phyloP scores from a whole-genome alignment of 2,113 vertebrate species.

The Hippopotamus amphibius region DNA sequence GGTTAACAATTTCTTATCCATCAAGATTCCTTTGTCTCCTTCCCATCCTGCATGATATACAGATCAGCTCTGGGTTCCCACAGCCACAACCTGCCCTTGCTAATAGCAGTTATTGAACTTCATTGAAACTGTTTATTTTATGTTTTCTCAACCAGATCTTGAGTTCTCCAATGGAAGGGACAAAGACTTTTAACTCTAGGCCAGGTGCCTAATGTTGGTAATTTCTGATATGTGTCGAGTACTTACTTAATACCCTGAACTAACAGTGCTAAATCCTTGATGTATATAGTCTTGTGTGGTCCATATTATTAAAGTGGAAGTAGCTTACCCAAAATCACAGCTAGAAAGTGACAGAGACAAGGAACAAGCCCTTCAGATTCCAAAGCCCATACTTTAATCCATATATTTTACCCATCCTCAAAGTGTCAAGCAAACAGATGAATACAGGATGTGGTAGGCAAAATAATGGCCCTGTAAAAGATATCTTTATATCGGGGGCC shows the following conservation, averaged over 20 bases:
- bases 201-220: neutral
- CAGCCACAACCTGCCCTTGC: neutral
- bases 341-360: neutral
- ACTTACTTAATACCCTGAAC: neutral
- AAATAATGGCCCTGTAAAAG: neutral
- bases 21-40: neutral
- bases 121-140: neutral
- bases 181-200: neutral
- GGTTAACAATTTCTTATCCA: neutral
- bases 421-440: neutral
- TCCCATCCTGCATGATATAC: neutral
- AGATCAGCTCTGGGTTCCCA: neutral
- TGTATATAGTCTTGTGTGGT: neutral
- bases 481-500: neutral
- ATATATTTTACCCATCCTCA: neutral
- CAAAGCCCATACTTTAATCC: neutral
- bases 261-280: neutral
- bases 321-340: neutral
- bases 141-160: neutral
- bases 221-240: neutral
- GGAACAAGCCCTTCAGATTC: neutral
- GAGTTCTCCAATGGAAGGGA: neutral
- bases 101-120: neutral
- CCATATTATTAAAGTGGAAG: neutral
- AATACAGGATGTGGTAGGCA: neutral